Conservation (phyloP, 2,113 vertebrate species). For the Daboia siamensis region DNA sequence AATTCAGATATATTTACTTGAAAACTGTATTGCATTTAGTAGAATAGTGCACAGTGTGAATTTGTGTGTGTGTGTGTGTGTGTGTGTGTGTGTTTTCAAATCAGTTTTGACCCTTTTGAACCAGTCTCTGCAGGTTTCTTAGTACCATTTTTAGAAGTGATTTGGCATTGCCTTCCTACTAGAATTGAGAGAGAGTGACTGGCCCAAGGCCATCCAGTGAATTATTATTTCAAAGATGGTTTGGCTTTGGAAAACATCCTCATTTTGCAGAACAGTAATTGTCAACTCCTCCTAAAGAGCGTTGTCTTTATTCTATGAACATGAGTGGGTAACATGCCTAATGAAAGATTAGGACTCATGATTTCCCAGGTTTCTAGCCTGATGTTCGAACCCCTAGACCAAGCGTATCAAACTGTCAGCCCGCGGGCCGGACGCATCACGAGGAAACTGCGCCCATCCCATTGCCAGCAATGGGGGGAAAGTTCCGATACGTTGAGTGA, state of each 20-base stretch:
- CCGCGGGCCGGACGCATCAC: too few species aligned
- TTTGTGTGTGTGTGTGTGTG: neutral
- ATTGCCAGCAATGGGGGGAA: too few species aligned
- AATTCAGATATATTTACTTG: neutral
- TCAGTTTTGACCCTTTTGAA: neutral
- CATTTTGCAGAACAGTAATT: constrained; percentile 2
- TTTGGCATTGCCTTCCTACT: neutral
- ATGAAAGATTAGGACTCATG: neutral
- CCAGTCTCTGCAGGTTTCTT: neutral
- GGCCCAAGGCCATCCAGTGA: neutral
- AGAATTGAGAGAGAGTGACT: neutral
- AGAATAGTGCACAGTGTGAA: neutral
- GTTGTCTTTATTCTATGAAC: neutral
- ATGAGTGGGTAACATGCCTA: neutral
- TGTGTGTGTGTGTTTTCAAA: neutral
- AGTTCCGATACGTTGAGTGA: too few species aligned
- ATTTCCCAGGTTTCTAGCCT: neutral
- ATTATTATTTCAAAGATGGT: constrained; percentile 3
- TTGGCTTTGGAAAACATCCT: constrained; percentile 3
- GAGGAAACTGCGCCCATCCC: too few species aligned
- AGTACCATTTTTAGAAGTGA: neutral
- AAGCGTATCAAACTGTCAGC: neutral
- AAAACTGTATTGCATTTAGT: neutral
- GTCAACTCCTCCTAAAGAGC: neutral
- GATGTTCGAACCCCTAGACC: neutral